Conservation (phyloP, 2,113 vertebrate species). For the Dipodomys merriami region DNA sequence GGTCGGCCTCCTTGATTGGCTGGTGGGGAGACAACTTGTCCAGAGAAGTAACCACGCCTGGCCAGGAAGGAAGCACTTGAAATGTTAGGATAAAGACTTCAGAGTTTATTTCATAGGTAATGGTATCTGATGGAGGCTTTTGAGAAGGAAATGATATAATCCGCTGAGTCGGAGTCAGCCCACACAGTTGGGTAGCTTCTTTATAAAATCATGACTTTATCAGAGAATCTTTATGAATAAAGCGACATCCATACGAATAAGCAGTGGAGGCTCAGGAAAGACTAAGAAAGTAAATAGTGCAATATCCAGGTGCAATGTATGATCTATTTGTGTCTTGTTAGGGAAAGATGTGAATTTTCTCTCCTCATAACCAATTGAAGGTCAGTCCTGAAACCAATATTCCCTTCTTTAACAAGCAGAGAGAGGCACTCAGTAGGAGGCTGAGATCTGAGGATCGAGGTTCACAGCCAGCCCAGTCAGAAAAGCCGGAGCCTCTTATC, state of each 20-base stretch:
- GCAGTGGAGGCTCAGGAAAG: slow-evolving; percentile 42
- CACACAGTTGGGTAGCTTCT: slow-evolving; percentile 51
- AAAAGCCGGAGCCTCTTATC: no score
- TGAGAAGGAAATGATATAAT: slow-evolving; percentile 34
- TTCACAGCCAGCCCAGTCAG: no score
- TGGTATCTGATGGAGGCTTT: slow-evolving; percentile 9
- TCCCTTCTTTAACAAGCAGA: neutral
- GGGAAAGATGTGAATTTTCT: slow-evolving; percentile 41
- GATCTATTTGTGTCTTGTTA: slow-evolving; percentile 47
- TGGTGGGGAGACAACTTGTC: neutral
- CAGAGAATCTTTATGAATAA: slow-evolving; percentile 68
- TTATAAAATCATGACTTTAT: slow-evolving; percentile 62
- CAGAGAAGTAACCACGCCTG: slow-evolving; percentile 10
- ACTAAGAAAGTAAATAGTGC: slow-evolving; percentile 38
- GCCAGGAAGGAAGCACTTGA: slow-evolving; percentile 21
- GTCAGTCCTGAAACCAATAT: neutral
- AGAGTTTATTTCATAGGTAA: slow-evolving; percentile 49
- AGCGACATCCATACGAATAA: slow-evolving; percentile 37
- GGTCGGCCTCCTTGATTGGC: neutral
- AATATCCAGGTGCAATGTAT: neutral
- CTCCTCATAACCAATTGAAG: slow-evolving; percentile 24
- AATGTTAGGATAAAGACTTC: slow-evolving; percentile 48
- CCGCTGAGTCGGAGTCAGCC: slow-evolving; percentile 51
- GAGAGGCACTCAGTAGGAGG: no score
- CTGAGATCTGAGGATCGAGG: no score